Evolutionary conservation across 1,140 invertebrate species (phyloP).

Genomic region (Dendroctonus ponderosae): DNA sequence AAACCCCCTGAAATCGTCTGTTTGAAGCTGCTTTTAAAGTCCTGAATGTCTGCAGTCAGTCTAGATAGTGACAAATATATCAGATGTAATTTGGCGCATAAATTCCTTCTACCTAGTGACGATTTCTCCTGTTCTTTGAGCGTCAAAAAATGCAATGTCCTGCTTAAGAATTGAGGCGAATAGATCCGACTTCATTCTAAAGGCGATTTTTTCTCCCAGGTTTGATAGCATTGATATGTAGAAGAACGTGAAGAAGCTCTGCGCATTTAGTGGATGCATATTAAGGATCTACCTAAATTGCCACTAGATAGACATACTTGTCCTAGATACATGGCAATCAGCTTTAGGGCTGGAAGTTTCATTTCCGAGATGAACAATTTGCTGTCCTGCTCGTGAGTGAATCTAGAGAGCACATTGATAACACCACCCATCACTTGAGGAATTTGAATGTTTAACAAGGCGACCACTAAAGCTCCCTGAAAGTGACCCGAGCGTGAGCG

Average conservation of each 20-base stretch:
- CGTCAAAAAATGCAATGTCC: constrained; percentile 90
- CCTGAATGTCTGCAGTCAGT: constrained; percentile 90
- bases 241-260: constrained; percentile 83
- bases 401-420: constrained; percentile 70
- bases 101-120: constrained; percentile 66
- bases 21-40: constrained; percentile 96
- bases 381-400: constrained; percentile 51
- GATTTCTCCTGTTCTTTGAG: constrained; percentile 86
- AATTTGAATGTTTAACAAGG: constrained; percentile 79
- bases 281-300: constrained; percentile 7
- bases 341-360: constrained; percentile 62
- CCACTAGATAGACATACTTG: constrained; percentile 57
- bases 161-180: constrained; percentile 83
- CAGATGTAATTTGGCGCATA: constrained; percentile 9
- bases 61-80: constrained; percentile 50
- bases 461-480: constrained; percentile 77
- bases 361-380: constrained; percentile 61
- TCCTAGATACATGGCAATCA: constrained; percentile 65
- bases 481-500: constrained; percentile 26
- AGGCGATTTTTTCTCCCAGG: constrained; percentile 83
- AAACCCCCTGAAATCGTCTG: constrained; percentile 86
- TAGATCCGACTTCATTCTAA: constrained; percentile 74
- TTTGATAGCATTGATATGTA: constrained; percentile 85
- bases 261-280: constrained; percentile 42
- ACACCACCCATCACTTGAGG: constrained; percentile 73